Base-by-base conservation (phyloP, 2,113 vertebrate genomes). In the Hassar affinis region DNA sequence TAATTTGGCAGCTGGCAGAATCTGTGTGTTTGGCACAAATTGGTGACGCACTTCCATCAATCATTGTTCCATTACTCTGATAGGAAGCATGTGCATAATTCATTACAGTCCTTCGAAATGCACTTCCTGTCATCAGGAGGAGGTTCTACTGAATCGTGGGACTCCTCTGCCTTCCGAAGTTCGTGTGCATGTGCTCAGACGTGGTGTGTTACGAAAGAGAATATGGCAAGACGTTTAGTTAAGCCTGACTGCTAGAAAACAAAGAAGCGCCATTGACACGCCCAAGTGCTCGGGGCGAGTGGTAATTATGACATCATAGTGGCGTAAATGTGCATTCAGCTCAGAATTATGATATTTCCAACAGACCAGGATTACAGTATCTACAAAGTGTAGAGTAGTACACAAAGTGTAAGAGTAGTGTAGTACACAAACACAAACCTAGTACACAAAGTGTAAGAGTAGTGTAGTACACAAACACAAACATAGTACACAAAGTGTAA, bases 51-150 rank as follows among this genome's bases (percentile, higher is more conserved):
- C n/a, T 30, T 15, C 12, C 61, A 8, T 30, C 61, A 35, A 17
- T 33, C 12, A 1, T 3, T 9, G 18, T 20, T 68, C 7, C 3
- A 10, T 38, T 35, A 68, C 18, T 38, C 3, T 20, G 6, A 96
- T 95, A 15, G 11, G 3, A 54, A 20, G 18, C 52, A 20, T 20
- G 52, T 4, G 18, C 17, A 17, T 27, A 27, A 59, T 27, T 2
- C 57, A 4, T 27, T 61, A 61, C 12, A 14, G n/a, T 27, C 57
- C n/a, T 61, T 27, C 25, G n/a, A 27, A 61, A 61, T 27, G 11
- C 3, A 61, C n/a, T 61, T 27, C 57, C 57, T 61, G 3, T 27
- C 57, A 27, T 0, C 56, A 57, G 22, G 22, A 57, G 22, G 9
- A 54, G 11, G 8, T 57, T 25, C 56, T 22, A 56, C 18, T 9